These are phyloP conservation scores for Habroteleia sp. DNA, from an alignment of 2,888 invertebrate genomes.

Conservation along the genomic window DNA sequence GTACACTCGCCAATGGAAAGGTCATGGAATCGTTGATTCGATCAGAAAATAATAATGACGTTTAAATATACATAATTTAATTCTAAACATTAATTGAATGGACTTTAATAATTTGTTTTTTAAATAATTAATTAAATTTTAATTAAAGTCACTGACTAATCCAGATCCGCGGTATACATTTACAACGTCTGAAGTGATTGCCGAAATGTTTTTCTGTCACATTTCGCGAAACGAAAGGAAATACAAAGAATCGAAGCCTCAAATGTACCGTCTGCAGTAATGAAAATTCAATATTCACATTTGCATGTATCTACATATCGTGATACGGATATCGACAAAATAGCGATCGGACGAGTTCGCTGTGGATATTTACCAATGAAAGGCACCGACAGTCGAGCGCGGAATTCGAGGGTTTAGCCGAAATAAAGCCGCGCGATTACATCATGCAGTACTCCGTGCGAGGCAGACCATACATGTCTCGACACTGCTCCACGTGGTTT, in stretches of 20 bases:
- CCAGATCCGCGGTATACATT: too few species aligned
- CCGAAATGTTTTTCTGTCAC: neutral
- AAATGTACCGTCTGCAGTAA: slow-evolving; percentile 19
- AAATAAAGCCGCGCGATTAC: slow-evolving; percentile 41
- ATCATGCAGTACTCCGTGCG: slow-evolving; percentile 28
- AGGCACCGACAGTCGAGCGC: neutral
- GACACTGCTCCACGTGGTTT: slow-evolving; percentile 55
- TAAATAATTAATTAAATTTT: too few species aligned
- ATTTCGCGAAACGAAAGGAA: neutral
- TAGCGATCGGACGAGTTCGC: neutral
- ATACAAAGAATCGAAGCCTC: slow-evolving; percentile 12
- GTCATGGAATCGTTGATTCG: too few species aligned
- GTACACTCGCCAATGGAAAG: too few species aligned
- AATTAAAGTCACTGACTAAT: too few species aligned
- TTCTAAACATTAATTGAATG: too few species aligned
- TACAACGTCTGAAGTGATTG: too few species aligned
- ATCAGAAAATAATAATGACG: too few species aligned
- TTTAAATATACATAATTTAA: too few species aligned
- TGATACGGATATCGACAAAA: neutral
- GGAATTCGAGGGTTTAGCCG: slow-evolving; percentile 14
- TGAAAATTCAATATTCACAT: slow-evolving; percentile 33
- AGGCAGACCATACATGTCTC: slow-evolving; percentile 59
- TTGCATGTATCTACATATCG: slow-evolving; percentile 33
- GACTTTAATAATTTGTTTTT: too few species aligned
- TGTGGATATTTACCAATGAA: neutral